phyloP scores from a whole-genome alignment of 2,888 invertebrate species.

The Tachina fera region DNA sequence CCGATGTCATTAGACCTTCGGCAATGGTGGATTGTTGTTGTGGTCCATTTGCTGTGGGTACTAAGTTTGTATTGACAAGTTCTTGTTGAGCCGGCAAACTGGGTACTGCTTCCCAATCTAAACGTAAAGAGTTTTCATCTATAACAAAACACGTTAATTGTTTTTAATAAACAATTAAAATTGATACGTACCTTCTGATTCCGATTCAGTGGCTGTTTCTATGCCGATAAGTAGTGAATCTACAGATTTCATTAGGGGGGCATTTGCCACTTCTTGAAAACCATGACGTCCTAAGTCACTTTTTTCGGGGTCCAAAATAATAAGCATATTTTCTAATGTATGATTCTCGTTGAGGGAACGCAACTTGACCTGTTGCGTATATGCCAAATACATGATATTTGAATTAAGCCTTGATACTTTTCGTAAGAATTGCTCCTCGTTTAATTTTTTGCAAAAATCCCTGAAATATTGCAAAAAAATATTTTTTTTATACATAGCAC shows the following conservation, averaged over 20 bases:
- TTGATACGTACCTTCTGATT: slow-evolving; percentile 85
- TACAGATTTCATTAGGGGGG: slow-evolving; percentile 83
- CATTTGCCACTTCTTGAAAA: slow-evolving; percentile 85
- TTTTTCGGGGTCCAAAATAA: slow-evolving; percentile 86
- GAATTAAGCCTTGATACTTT: slow-evolving; percentile 91
- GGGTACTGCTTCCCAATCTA: slow-evolving; percentile 91
- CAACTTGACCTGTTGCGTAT: slow-evolving; percentile 89
- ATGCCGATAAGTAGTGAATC: slow-evolving; percentile 87
- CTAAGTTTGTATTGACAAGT: slow-evolving; percentile 75
- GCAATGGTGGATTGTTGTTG: slow-evolving; percentile 85
- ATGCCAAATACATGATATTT: slow-evolving; percentile 90
- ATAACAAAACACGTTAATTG: slow-evolving; percentile 5
- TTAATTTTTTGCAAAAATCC: slow-evolving; percentile 90
- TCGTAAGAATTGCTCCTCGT: slow-evolving; percentile 88
- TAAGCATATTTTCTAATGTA: slow-evolving; percentile 89
- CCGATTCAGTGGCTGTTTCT: slow-evolving; percentile 86
- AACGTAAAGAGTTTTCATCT: slow-evolving; percentile 87
- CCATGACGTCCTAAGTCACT: slow-evolving; percentile 89
- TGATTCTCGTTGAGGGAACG: slow-evolving; percentile 86
- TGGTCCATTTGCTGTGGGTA: slow-evolving; percentile 77
- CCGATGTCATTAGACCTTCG: slow-evolving; percentile 90
- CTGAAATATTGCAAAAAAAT: slow-evolving; percentile 83
- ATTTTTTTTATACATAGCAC: neutral
- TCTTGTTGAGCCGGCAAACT: slow-evolving; percentile 77
- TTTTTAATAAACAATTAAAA: neutral